Evolutionary conservation across 2,797 vertebrate species (phyloP).

Genomic region (Kryptopterus vitreolus): DNA sequence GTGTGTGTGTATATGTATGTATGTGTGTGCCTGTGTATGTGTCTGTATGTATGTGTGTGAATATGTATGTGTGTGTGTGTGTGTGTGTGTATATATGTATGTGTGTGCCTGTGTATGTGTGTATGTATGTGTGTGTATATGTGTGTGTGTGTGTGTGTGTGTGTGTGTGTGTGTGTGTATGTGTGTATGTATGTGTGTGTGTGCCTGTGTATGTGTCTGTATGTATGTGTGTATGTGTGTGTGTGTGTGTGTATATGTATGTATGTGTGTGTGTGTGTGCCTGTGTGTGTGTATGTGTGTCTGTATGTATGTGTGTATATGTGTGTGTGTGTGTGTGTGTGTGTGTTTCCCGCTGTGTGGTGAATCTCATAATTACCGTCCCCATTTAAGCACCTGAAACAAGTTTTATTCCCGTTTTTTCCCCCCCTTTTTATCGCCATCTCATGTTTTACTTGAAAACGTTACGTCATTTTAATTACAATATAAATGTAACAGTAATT

Average conservation of each 20-base stretch:
- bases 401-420: slow-evolving; percentile 37
- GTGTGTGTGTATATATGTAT: too few species aligned
- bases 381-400: slow-evolving; percentile 63
- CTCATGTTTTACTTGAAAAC: not conserved
- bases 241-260: slow-evolving; percentile 57
- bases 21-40: too few species aligned
- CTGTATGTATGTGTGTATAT: slow-evolving; percentile 56
- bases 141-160: slow-evolving; percentile 58
- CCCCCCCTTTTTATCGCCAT: not conserved
- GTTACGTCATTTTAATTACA: not conserved
- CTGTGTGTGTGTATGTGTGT: slow-evolving; percentile 56
- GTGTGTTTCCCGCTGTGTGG: slow-evolving; percentile 60
- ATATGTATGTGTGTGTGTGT: slow-evolving; percentile 60
- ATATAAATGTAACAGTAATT: too few species aligned
- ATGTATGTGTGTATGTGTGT: slow-evolving; percentile 58
- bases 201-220: slow-evolving; percentile 59
- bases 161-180: slow-evolving; percentile 56
- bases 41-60: slow-evolving; percentile 55
- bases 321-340: slow-evolving; percentile 36
- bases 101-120: too few species aligned
- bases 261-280: slow-evolving; percentile 58
- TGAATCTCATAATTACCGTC: slow-evolving; percentile 67
- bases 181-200: too few species aligned
- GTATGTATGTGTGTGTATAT: slow-evolving; percentile 58
- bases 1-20: too few species aligned